Evolutionary conservation across 1,140 invertebrate genomes (phyloP), one percentile per base, ranked within the genome.

Genomic region (Cardiocondyla obscurior): DNA sequence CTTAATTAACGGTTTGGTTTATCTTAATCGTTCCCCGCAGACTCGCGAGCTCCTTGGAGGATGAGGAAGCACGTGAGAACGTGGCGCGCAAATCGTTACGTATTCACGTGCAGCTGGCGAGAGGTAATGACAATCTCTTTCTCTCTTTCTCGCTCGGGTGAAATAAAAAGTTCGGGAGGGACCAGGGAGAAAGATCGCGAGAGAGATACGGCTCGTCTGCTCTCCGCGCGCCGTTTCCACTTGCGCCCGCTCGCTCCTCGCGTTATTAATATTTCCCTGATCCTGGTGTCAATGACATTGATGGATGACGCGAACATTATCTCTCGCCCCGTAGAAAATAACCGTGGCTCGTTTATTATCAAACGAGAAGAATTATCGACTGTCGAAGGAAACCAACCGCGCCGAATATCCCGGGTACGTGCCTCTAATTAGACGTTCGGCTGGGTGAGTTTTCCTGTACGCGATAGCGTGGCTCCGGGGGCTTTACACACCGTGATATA

Each of bases 1-100:
- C 70, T 86, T 86, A 85, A 86, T 86, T 85, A 86, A 79, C 64
- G 85, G 84, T 82, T 86, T 70, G 83, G 60, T 83, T 83, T 62
- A 83, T 83, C 79, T 46, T 82, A 81, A 81, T 81, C 77, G 77
- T 81, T 81, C 67, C 46, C 49, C 49, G 74, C 81, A 36, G 51
- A 30, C 36, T n/a, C 57, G 60, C 74, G 70, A 64, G 49, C 69
- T 22, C 19, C 62, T 30, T 30, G 19, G 76, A 72, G 53, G 36
- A 42, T 55, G 22, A 81, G 58, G 57, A 73, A 76, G 60, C 77
- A 33, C 65, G 65, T 46, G 42, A 81, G 84, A 77, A 60, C 33
- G n/a, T 28, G 19, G 49, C 51, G 33, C 51, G 25, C 44, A 58
- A 49, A 39, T 85, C 25, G 83, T 86, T 86, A 74, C 69, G 77